These are phyloP conservation scores for Pedicia rivosa DNA, from an alignment of 2,888 invertebrate genomes.

Conservation along the genomic window DNA sequence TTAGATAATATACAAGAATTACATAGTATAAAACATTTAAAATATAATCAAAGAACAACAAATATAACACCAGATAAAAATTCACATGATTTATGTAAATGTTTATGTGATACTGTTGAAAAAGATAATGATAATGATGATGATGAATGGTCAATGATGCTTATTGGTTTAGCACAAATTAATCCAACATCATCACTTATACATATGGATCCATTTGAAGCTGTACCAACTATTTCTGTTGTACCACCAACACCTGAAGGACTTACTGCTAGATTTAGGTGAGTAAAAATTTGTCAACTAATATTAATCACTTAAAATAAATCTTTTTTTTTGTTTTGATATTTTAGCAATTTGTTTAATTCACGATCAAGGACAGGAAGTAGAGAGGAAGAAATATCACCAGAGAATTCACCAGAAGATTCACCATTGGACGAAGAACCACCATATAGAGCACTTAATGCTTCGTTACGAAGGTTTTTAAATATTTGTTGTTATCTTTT, in stretches of 20 bases:
- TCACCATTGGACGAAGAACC: constrained; percentile 57
- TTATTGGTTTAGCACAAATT: constrained; percentile 44
- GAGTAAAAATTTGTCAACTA: neutral
- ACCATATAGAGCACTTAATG: constrained; percentile 50
- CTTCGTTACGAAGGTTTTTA: constrained; percentile 32
- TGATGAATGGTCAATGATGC: constrained; percentile 47
- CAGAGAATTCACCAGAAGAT: constrained; percentile 50
- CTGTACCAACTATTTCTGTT: constrained; percentile 52
- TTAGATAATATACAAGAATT: constrained; percentile 24
- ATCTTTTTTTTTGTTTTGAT: neutral
- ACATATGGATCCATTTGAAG: constrained; percentile 31
- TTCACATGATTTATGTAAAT: constrained; percentile 17
- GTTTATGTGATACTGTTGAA: constrained; percentile 15
- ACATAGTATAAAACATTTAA: constrained; percentile 11
- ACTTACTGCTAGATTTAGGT: constrained; percentile 15
- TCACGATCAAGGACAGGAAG: neutral
- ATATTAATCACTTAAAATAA: neutral
- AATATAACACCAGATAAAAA: constrained; percentile 6
- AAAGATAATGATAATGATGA: constrained; percentile 34
- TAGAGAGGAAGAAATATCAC: constrained; percentile 13
- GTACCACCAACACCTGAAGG: constrained; percentile 59
- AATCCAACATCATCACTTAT: constrained; percentile 35
- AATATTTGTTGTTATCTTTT: no score
- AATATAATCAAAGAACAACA: neutral
- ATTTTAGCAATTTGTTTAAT: neutral